Evolutionary conservation across 2,797 vertebrate genomes (phyloP), one percentile per base, ranked within the genome.

Genomic region (Chelonia mydas): DNA sequence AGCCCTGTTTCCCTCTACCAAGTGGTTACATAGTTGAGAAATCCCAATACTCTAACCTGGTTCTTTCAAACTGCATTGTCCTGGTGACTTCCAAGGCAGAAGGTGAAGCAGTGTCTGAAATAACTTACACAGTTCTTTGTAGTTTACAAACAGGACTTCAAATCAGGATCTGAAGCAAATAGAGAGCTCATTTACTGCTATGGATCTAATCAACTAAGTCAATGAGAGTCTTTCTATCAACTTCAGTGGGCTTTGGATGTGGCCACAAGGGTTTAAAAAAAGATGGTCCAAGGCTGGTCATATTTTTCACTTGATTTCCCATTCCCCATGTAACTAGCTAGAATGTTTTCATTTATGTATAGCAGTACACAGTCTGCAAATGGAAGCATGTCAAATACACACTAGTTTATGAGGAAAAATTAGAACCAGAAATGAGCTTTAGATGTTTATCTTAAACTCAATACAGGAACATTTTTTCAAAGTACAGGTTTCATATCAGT

Each of bases 391-490:
- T 79, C 1, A 95, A 93, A 81, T 54, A 2, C 5, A 78, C 4
- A 68, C 77, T 45, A 91, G 81, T 31, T 93, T 31, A 91, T 21
- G n/a, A 83, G 84, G 11, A 74, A 93, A 82, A 93, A 95, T 65
- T 3, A 87, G 11, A 94, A 31, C 28, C 54, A 17, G 57, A 93
- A 88, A 94, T 84, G 6, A 55, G 72, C 12, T 84, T 59, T 68
- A 87, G 54, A 95, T 93, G 81, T 59, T 86, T 81, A 81, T 1
- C 65, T 86, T 84, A 88, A 96, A 87, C 45, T 92, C 92, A 50
- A 28, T 47, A 31, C 72, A 65, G 55, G 72, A 81, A 11, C 5
- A 65, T 54, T 50, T 21, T 81, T 4, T 21, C 50, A 83, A 68
- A 19, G 17, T 81, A 83, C 10, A 87, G 6, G 81, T 90, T 93